Evolutionary conservation across 2,888 invertebrate genomes (phyloP).

Genomic region (Athrips mouffetella): DNA sequence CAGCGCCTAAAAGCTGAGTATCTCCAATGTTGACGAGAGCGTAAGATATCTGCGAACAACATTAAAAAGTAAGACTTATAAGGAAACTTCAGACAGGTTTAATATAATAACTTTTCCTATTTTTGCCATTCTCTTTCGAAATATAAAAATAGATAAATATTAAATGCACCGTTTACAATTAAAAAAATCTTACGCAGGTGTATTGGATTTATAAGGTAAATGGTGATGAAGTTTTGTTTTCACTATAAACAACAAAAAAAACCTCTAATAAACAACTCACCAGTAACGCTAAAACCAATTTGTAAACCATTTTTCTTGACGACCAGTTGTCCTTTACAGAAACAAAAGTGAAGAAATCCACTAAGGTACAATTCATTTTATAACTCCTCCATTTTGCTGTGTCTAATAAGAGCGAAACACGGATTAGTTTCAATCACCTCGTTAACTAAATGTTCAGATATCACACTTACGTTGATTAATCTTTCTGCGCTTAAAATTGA

Average conservation of each 20-base stretch:
- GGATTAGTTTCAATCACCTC: background rate
- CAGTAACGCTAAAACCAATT: background rate
- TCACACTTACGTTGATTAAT: background rate
- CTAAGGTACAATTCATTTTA: background rate
- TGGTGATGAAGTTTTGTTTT: too few species aligned
- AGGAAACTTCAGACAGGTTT: too few species aligned
- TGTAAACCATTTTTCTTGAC: background rate
- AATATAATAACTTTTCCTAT: too few species aligned
- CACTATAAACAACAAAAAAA: background rate
- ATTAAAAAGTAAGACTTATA: too few species aligned
- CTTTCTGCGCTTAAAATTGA: background rate
- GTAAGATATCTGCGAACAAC: too few species aligned
- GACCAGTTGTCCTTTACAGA: background rate
- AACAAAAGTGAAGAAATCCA: background rate
- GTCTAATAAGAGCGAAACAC: background rate
- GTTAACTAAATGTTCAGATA: background rate
- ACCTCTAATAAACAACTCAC: background rate
- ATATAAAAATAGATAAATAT: too few species aligned
- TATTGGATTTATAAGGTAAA: too few species aligned
- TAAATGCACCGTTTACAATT: too few species aligned
- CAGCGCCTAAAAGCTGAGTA: too few species aligned
- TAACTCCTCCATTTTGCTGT: background rate
- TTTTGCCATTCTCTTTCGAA: too few species aligned
- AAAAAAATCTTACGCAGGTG: too few species aligned
- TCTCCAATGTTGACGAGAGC: too few species aligned